These are phyloP conservation scores for Procavia capensis DNA, from an alignment of 2,113 vertebrate genomes.

Conservation along the genomic window DNA sequence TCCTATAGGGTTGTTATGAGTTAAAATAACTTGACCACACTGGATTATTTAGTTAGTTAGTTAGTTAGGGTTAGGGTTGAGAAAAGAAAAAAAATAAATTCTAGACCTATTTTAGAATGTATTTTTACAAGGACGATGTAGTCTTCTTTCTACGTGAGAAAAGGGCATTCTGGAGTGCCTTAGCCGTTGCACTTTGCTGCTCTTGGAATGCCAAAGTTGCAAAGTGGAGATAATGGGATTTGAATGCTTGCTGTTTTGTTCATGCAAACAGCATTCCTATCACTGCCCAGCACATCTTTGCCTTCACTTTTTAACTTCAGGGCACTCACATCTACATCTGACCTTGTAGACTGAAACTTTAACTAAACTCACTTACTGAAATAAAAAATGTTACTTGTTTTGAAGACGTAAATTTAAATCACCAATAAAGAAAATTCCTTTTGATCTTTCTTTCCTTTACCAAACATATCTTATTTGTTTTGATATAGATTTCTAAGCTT, in stretches of 20 bases:
- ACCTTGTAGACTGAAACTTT: slow-evolving; percentile 13
- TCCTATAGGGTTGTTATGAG: too few species aligned
- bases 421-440: slow-evolving; percentile 1
- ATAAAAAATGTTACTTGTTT: slow-evolving; percentile 17
- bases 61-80: too few species aligned
- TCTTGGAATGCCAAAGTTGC: neutral
- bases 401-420: slow-evolving; percentile 37
- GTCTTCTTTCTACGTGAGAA: slow-evolving; percentile 14
- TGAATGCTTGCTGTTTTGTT: neutral
- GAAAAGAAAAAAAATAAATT: neutral
- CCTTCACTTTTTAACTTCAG: slow-evolving; percentile 24
- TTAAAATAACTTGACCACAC: too few species aligned
- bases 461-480: slow-evolving; percentile 48
- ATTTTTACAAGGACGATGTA: neutral
- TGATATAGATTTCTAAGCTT: slow-evolving; percentile 19
- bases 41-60: too few species aligned
- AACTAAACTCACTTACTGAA: neutral
- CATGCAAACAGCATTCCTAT: neutral
- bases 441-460: slow-evolving; percentile 3
- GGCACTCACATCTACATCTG: neutral
- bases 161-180: neutral
- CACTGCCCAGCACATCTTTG: neutral
- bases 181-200: neutral
- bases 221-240: neutral
- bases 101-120: slow-evolving; percentile 50